Evolutionary conservation across 2,113 vertebrate species (phyloP).

Genomic region (Ochotona curzoniae): DNA sequence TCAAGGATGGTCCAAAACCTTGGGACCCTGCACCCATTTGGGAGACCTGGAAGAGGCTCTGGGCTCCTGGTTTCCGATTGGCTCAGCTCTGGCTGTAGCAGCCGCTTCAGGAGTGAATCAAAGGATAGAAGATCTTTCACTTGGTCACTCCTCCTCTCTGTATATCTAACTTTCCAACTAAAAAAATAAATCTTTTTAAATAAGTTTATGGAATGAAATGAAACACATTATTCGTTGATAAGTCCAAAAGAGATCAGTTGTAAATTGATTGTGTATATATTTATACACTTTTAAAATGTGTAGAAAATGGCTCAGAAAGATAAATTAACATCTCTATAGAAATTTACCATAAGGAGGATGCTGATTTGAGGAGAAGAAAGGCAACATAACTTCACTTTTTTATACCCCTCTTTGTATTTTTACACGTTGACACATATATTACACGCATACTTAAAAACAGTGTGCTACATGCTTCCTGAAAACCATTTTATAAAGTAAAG

Average conservation of each 20-base stretch:
- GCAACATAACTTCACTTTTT: background rate
- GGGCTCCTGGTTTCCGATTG: too few relatives aligned
- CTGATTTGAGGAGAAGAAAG: background rate
- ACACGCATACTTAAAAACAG: background rate
- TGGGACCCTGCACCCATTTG: too few relatives aligned
- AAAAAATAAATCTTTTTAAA: too few relatives aligned
- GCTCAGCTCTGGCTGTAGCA: too few relatives aligned
- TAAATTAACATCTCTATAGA: background rate
- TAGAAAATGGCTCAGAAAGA: slow-evolving; percentile 9
- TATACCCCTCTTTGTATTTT: background rate
- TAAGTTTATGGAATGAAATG: background rate
- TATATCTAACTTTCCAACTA: too few relatives aligned
- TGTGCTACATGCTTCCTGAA: background rate
- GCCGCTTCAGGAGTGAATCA: too few relatives aligned
- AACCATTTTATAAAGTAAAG: slow-evolving; percentile 11
- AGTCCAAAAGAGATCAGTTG: background rate
- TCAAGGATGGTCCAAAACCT: too few relatives aligned
- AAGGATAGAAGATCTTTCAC: too few relatives aligned
- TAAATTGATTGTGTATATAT: background rate
- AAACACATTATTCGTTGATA: background rate
- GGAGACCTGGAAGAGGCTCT: too few relatives aligned
- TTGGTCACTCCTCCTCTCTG: too few relatives aligned
- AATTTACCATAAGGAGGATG: background rate
- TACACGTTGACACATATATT: background rate
- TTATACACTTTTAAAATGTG: background rate